phyloP scores from a whole-genome alignment of 2,113 vertebrate species.

The Rallus limicola region DNA sequence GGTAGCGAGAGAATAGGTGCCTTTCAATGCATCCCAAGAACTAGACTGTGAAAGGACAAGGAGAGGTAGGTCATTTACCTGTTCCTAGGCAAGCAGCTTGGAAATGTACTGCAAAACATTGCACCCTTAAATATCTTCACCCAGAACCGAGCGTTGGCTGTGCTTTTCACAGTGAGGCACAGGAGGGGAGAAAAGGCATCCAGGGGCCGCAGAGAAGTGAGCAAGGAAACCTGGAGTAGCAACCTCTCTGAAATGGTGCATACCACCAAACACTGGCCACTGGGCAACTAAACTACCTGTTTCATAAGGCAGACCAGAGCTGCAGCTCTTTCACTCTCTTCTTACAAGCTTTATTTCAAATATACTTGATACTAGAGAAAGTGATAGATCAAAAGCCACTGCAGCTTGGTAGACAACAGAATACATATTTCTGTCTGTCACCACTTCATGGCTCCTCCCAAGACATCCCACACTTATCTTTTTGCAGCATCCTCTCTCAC shows the following conservation, averaged over 20 bases:
- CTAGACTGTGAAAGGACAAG: not conserved
- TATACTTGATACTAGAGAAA: rapidly evolving
- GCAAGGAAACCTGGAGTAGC: not conserved
- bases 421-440: not conserved
- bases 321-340: not conserved
- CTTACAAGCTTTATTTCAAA: not conserved
- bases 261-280: not conserved
- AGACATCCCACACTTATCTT: not conserved
- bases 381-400: not conserved
- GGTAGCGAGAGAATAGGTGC: not conserved
- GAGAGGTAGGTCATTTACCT: constrained; percentile 41
- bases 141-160: not conserved
- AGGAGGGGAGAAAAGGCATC: not conserved
- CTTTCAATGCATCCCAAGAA: constrained; percentile 15
- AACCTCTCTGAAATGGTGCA: not conserved
- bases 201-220: not conserved
- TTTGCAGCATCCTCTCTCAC: not conserved
- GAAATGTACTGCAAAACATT: not conserved
- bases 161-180: not conserved
- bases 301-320: not conserved
- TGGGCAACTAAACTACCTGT: not conserved
- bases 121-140: constrained; percentile 34
- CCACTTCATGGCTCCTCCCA: not conserved
- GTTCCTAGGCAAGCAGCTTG: not conserved
- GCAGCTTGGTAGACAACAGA: not conserved